These are phyloP conservation scores for Rhegmatorhina hoffmannsi DNA, from an alignment of 2,113 vertebrate genomes.

Conservation along the genomic window DNA sequence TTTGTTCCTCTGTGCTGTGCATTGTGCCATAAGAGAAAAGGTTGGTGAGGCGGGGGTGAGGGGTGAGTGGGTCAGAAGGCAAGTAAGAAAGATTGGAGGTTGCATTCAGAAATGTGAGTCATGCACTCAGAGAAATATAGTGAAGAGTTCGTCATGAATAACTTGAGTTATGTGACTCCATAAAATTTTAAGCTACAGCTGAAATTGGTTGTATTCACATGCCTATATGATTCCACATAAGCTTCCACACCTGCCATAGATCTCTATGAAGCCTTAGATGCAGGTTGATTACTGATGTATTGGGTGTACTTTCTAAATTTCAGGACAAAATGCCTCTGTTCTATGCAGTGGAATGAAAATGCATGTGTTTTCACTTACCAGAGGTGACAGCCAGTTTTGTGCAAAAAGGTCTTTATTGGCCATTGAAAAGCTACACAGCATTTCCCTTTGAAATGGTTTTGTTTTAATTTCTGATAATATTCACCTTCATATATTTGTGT, in stretches of 20 bases:
- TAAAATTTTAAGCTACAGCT: constrained; percentile 29
- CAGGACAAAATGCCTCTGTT: constrained; percentile 16
- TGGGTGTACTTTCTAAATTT: constrained; percentile 37
- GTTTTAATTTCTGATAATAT: constrained; percentile 71
- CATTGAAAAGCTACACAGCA: background rate
- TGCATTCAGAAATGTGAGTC: constrained; percentile 18
- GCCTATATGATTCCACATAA: constrained; percentile 41
- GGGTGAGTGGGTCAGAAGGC: background rate
- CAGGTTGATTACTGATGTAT: constrained; percentile 39
- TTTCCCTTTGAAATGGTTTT: constrained; percentile 63
- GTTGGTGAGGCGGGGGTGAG: background rate
- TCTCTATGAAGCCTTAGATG: constrained; percentile 8
- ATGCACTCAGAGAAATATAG: background rate
- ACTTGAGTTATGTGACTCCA: background rate
- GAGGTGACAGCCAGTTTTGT: constrained; percentile 11
- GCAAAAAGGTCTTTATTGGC: constrained; percentile 20
- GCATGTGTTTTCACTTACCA: constrained; percentile 42
- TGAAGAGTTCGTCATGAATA: background rate
- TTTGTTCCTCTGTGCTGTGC: background rate
- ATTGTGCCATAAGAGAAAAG: background rate
- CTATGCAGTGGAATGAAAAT: constrained; percentile 17
- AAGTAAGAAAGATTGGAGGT: background rate
- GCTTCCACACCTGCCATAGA: constrained; percentile 42
- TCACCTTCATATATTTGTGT: constrained; percentile 45
- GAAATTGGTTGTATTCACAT: constrained; percentile 30